Conservation (phyloP, 2,797 vertebrate genomes). For the Platalea minor region DNA sequence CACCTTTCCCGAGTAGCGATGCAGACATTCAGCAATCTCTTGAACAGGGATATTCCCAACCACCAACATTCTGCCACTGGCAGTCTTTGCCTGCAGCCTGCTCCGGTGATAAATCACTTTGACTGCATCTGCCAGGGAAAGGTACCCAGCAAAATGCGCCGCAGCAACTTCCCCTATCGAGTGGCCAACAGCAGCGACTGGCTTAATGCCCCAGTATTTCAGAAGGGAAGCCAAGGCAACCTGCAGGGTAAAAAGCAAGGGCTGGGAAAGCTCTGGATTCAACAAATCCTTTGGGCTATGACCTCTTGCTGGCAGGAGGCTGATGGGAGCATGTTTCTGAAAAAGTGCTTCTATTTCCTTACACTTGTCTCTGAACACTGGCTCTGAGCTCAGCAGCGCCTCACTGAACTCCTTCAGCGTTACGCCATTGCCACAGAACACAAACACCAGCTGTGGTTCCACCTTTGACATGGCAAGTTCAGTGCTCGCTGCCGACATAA, state of each 20-base stretch:
- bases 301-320: constrained; percentile 67
- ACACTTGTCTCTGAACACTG: constrained; percentile 81
- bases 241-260: constrained; percentile 85
- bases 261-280: constrained; percentile 79
- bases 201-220: constrained; percentile 83
- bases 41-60: constrained; percentile 80
- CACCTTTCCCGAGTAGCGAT: constrained; percentile 70
- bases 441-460: constrained; percentile 78
- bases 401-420: constrained; percentile 80
- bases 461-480: constrained; percentile 42
- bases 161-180: constrained; percentile 87
- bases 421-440: constrained; percentile 86
- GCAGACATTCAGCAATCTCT: constrained; percentile 71
- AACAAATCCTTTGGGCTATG: constrained; percentile 65
- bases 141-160: constrained; percentile 83
- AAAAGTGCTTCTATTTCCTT: constrained; percentile 80
- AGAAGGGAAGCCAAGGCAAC: constrained; percentile 79
- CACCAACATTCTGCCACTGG: constrained; percentile 86
- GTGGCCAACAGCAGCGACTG: constrained; percentile 78
- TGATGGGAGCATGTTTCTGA: constrained; percentile 62
- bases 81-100: constrained; percentile 78
- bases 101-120: constrained; percentile 85
- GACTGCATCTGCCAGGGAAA: constrained; percentile 86
- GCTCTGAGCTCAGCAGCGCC: constrained; percentile 75
- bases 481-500: constrained; percentile 45